Conservation (phyloP, 2,888 invertebrate species). For the Sipha maydis region DNA sequence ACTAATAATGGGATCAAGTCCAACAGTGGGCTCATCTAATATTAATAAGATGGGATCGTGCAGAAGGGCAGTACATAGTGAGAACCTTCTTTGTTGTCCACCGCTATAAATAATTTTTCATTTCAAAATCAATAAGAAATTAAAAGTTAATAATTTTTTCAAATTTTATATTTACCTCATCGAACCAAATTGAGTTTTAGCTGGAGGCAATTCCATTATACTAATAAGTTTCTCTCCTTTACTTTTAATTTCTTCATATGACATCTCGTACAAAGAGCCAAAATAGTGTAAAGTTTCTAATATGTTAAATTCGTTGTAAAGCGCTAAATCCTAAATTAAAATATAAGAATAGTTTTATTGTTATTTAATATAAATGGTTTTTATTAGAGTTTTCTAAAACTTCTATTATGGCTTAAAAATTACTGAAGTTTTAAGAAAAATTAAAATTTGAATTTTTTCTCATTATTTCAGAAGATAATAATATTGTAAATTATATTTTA, state of each 20-base stretch:
- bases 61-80: constrained; percentile 70
- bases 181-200: constrained; percentile 64
- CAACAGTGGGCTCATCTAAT: constrained; percentile 68
- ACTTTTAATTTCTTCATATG: constrained; percentile 37
- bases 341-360: not conserved
- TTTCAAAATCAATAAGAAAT: not conserved
- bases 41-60: constrained; percentile 71
- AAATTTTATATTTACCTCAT: constrained; percentile 64
- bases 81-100: constrained; percentile 71
- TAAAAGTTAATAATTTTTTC: not conserved
- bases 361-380: no score
- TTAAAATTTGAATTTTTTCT: no score
- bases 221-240: constrained; percentile 58
- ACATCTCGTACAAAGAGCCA: constrained; percentile 62
- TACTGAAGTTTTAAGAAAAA: no score
- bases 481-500: no score
- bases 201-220: constrained; percentile 61
- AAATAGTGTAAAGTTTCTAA: constrained; percentile 60
- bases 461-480: no score
- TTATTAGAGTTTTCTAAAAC: no score
- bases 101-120: constrained; percentile 67
- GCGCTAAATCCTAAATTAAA: constrained; percentile 41
- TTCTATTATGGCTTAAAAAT: no score
- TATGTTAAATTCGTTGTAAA: constrained; percentile 58
- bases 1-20: constrained; percentile 70